phyloP scores from a whole-genome alignment of 2,888 invertebrate species.

The Diarsia brunnea region DNA sequence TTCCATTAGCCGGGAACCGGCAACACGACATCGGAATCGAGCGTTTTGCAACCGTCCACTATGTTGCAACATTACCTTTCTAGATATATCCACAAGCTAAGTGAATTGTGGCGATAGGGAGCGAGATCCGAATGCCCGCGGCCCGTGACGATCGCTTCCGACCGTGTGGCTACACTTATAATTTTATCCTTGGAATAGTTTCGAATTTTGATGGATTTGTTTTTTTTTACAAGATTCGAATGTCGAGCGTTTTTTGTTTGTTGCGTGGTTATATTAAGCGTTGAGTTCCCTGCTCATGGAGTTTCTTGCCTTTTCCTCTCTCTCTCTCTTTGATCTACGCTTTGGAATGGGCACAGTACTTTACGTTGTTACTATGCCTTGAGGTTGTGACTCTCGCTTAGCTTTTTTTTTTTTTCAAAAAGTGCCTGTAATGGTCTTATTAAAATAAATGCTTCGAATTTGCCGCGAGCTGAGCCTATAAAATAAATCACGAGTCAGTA shows the following conservation, averaged over 20 bases:
- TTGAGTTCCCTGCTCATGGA: not conserved
- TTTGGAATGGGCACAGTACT: too few species aligned
- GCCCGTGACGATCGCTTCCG: slow-evolving; percentile 60
- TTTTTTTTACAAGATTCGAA: not conserved
- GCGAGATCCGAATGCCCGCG: slow-evolving; percentile 66
- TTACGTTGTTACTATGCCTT: too few species aligned
- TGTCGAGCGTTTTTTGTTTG: not conserved
- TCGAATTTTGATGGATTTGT: slow-evolving; percentile 13
- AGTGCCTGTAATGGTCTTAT: too few species aligned
- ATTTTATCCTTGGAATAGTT: slow-evolving; percentile 41
- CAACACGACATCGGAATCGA: slow-evolving; percentile 56
- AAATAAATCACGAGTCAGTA: not conserved
- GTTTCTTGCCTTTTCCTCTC: too few species aligned
- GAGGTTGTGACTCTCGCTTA: too few species aligned
- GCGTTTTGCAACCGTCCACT: slow-evolving; percentile 48
- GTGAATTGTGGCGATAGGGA: slow-evolving; percentile 54
- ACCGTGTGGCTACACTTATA: slow-evolving; percentile 29
- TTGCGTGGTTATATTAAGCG: not conserved
- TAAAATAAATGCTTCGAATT: too few species aligned
- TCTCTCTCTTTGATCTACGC: too few species aligned
- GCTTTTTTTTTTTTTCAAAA: too few species aligned
- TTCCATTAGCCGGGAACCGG: slow-evolving; percentile 49
- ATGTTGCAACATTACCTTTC: slow-evolving; percentile 59
- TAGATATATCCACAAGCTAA: slow-evolving; percentile 59
- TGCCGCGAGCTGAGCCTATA: not conserved